Evolutionary conservation across 2,797 vertebrate genomes (phyloP).

Genomic region (Gymnodraco acuticeps): DNA sequence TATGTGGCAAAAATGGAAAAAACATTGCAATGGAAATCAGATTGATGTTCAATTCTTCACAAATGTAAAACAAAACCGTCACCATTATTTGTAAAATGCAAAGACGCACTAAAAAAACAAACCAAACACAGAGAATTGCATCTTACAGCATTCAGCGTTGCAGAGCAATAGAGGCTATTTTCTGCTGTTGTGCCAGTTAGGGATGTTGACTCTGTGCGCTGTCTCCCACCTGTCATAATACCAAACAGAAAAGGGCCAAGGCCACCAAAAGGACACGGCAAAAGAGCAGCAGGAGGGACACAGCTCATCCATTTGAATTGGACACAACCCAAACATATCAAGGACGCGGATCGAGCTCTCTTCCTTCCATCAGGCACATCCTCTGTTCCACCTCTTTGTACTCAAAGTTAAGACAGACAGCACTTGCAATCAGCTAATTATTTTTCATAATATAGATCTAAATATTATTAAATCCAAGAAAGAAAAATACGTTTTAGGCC

Average conservation of each 20-base stretch:
- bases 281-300: slow-evolving; percentile 23
- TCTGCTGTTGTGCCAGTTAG: slow-evolving; percentile 6
- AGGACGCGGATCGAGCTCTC: slow-evolving; percentile 14
- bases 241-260: slow-evolving; percentile 34
- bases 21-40: neutral
- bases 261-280: slow-evolving; percentile 43
- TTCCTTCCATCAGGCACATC: slow-evolving; percentile 6
- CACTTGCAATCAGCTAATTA: neutral
- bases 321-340: slow-evolving; percentile 39
- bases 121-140: neutral
- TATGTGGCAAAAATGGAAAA: neutral
- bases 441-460: neutral
- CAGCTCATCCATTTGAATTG: slow-evolving; percentile 18
- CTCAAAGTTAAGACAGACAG: neutral
- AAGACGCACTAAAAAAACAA: neutral
- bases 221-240: slow-evolving; percentile 33
- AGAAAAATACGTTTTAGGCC: slow-evolving; percentile 9
- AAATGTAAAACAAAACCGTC: neutral
- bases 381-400: neutral
- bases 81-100: neutral
- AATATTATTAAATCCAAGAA: neutral
- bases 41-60: neutral
- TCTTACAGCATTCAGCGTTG: neutral
- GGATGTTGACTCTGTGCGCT: slow-evolving; percentile 17
- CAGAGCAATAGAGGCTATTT: slow-evolving; percentile 3